Percentiles rank a stretch among this genome's conserved stretches.
Evolutionary conservation across 1,140 invertebrate genomes (phyloP).

Genomic region (Thereuonema tuberculata): DNA sequence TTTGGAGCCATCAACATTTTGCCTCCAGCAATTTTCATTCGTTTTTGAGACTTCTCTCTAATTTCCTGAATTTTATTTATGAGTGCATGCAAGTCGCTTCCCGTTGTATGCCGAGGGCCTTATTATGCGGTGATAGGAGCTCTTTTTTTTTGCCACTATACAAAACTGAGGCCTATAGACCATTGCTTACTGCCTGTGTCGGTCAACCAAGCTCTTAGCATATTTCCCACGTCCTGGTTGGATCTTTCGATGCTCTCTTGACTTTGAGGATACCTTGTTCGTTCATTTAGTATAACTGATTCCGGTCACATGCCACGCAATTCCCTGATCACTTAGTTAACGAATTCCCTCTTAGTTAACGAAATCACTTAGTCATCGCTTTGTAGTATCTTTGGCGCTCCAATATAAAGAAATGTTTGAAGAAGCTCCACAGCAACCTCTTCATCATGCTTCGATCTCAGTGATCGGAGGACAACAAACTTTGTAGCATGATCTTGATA

Average conservation of each 20-base stretch:
- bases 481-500: background rate
- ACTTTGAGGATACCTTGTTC: constrained; percentile 8
- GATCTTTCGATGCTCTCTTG: constrained; percentile 10
- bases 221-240: constrained; percentile 13
- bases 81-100: background rate
- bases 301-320: constrained; percentile 8
- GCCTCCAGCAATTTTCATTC: constrained; percentile 1
- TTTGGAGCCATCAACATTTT: constrained; percentile 2
- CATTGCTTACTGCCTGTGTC: background rate
- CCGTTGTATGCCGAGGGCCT: constrained; percentile 4
- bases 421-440: background rate
- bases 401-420: no score
- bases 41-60: background rate
- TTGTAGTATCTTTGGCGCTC: no score
- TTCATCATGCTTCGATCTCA: background rate
- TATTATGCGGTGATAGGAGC: constrained; percentile 10
- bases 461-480: background rate
- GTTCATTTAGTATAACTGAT: constrained; percentile 7
- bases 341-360: constrained; percentile 9
- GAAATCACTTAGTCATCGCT: no score
- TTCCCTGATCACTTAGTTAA: constrained; percentile 6
- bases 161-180: constrained; percentile 3
- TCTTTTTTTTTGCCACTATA: constrained; percentile 12
- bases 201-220: constrained; percentile 6
- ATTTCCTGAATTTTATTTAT: constrained; percentile 2